Base-by-base conservation (phyloP, 2,797 vertebrate genomes). In the Martes flavigula region DNA sequence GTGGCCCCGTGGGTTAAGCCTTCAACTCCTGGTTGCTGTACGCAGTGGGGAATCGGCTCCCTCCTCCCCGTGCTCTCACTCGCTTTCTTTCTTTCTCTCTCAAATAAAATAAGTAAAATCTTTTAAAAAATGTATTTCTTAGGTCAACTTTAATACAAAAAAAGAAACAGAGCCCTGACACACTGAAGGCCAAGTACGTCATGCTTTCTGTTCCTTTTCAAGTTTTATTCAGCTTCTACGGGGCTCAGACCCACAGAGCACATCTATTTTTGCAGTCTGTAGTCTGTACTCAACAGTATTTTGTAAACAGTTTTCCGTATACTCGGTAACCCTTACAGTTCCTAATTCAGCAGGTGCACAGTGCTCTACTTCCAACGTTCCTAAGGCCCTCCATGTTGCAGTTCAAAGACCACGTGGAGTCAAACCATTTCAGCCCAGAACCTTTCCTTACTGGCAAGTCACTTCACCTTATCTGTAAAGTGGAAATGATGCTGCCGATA, bases 341-440 rank as follows among this genome's bases (percentile, higher is more conserved):
- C 75, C 30, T 46, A 46, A 56, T n/a, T 88, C 64, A 56, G 5
- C 68, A 78, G 66, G 30, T 83, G 1, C 12, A 64, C 2, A 77
- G 46, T 12, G 70, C 64, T 93, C 81, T 64, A 75, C 60, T 48
- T 79, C 27, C 56, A 78, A 40, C 11, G 4, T 51, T 68, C 48
- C 17, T 40, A 46, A 75, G 54, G 51, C 79, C 64, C 35, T 77
- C 46, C 25, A 25, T 0, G 6, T 0, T 27, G 21, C 35, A 54
- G 27, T 40, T 97, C 86, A 85, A 83, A 96, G 73, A 88, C 89
- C 70, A 38, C 17, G 60, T 88, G 38, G 72, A 90, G 58, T 82
- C 66, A 95, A 68, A 40, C 25, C 35, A 62, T 75, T 75, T 23
- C 20, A 94, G 38, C 6, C 62, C 75, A 48, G 64, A 43, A 73